Conservation (phyloP, 2,113 vertebrate genomes). For the Datnioides undecimradiatus region DNA sequence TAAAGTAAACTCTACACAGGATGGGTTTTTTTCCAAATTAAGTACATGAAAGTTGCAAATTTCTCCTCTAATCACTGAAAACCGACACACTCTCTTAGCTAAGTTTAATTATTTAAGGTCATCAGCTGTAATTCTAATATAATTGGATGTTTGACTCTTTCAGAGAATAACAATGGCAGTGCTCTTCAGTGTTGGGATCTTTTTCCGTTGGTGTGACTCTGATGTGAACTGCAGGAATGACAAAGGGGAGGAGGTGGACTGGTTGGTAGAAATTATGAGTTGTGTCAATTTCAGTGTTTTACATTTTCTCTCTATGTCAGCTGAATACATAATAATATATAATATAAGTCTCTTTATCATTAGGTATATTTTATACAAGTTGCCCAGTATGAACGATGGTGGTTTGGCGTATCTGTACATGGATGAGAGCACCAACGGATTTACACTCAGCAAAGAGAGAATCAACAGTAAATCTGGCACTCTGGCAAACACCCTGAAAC, state of each 20-base stretch:
- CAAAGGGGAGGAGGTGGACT: slow-evolving; percentile 35
- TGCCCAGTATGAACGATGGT: not conserved
- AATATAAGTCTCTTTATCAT: not conserved
- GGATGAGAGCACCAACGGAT: slow-evolving; percentile 65
- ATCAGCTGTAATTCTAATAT: not conserved
- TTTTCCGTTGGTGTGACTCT: slow-evolving; percentile 33
- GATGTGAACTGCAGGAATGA: slow-evolving; percentile 63
- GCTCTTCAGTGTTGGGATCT: slow-evolving; percentile 7
- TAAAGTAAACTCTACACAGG: not conserved
- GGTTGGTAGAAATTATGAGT: slow-evolving; percentile 47
- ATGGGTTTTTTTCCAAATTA: not conserved
- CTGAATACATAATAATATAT: not conserved
- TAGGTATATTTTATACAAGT: slow-evolving; percentile 76
- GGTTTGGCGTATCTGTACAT: slow-evolving; percentile 72
- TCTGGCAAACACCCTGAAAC: slow-evolving; percentile 65
- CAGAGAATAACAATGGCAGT: slow-evolving; percentile 35
- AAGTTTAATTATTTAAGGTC: too few relatives aligned
- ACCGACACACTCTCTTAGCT: too few relatives aligned
- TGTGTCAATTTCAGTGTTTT: not conserved
- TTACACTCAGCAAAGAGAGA: not conserved
- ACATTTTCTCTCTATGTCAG: not conserved
- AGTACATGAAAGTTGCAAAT: not conserved
- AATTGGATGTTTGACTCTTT: slow-evolving; percentile 19
- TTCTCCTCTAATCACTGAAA: too few relatives aligned
- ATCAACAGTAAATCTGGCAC: slow-evolving; percentile 48